Conservation (phyloP, 1,140 invertebrate species). For the Nebria ingens region DNA sequence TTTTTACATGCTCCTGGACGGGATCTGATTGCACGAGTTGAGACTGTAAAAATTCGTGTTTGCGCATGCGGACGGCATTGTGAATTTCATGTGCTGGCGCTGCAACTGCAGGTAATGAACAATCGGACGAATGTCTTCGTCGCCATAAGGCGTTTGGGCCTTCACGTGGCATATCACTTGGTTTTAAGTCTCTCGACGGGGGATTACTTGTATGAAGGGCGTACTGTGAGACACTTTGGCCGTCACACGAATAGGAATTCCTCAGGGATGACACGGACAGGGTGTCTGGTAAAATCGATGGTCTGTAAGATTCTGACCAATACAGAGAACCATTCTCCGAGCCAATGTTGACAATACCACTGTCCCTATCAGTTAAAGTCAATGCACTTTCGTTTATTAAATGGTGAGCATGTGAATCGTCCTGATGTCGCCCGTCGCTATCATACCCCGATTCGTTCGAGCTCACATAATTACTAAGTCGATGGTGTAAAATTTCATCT, state of each 20-base stretch:
- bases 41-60: conserved; percentile 37
- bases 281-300: not conserved
- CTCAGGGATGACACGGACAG: not conserved
- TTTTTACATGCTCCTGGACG: conserved; percentile 13
- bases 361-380: conserved; percentile 8
- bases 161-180: not conserved
- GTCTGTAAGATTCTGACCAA: not conserved
- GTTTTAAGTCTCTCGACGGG: not conserved
- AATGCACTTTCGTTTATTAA: conserved; percentile 21
- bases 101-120: conserved; percentile 7
- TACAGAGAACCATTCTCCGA: not conserved
- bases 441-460: conserved; percentile 77
- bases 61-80: conserved; percentile 39
- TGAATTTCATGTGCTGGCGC: conserved; percentile 25
- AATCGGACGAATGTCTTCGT: not conserved
- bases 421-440: conserved; percentile 57
- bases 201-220: not conserved
- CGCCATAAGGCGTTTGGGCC: not conserved
- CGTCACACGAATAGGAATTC: not conserved
- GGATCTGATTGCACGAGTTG: conserved; percentile 33
- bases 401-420: conserved; percentile 37
- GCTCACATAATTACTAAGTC: conserved; percentile 58
- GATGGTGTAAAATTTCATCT: conserved; percentile 38
- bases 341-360: not conserved
- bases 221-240: not conserved